Base-by-base conservation (phyloP, 2,113 vertebrate genomes). In the Elephas maximus region DNA sequence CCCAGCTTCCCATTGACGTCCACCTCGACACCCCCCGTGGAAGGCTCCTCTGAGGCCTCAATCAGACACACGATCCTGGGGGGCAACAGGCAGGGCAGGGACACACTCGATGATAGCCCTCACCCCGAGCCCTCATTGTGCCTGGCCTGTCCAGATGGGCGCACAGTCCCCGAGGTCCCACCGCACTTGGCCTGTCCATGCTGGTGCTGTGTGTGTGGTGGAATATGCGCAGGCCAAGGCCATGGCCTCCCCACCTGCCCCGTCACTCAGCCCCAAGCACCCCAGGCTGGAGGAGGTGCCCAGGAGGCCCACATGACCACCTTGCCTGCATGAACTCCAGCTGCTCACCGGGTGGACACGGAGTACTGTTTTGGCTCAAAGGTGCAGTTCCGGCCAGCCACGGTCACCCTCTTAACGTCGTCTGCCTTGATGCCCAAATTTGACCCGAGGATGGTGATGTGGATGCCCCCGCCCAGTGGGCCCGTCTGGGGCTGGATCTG, bases 401-500 rank as follows among this genome's bases (percentile, higher is more conserved):
- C 99, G 0, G 86, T 99, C 98, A 99, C 98, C 74, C 77, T 98
- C 98, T 97, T 98, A 37, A 99, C 98, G 96, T 99, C 99, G 2
- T 99, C 98, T 41, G 99, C 98, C 95, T 93, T 98, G 93, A 99
- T 98, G 44, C 99, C 99, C 99, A 99, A 97, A 94, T 99, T 99
- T 94, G 99, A 99, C 93, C 99, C 99, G 74, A 98, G 99, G 98
- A 99, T 99, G 83, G 99, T 99, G 93, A 99, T 97, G 0, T 98
- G 98, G 96, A 99, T 99, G 45, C 98, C 98, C 2, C 99, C 99
- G 0, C 98, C 98, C 41, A 99, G 97, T 0, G 99, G 99, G 28
- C 99, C 99, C 0, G 98, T 99, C 89, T 98, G 98, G 53, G 99
- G 99, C 92, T 99, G 95, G 98, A 99, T 99, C 99, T 99, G 98